These are phyloP conservation scores for Yponomeuta malinellus DNA, from an alignment of 2,888 invertebrate genomes.

Conservation along the genomic window DNA sequence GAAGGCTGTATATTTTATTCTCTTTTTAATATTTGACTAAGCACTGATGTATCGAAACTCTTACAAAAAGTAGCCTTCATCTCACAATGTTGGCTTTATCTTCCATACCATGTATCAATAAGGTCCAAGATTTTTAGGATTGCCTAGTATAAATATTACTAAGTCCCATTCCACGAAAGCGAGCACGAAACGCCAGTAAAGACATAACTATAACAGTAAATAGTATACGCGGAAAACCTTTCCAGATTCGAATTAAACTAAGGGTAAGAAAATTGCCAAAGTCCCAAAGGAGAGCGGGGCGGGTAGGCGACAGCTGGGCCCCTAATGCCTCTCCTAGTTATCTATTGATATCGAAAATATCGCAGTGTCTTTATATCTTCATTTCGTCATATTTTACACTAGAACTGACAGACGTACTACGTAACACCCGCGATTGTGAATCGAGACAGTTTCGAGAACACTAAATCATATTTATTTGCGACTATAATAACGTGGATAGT, in stretches of 20 bases:
- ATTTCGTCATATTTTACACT: conserved; percentile 7
- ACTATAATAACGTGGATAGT: neutral
- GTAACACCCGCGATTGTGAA: neutral
- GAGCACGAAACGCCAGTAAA: conserved; percentile 56
- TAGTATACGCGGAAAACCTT: conserved; percentile 62
- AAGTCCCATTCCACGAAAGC: neutral
- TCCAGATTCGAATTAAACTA: conserved; percentile 69
- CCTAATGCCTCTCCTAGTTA: conserved; percentile 70
- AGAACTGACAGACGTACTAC: conserved; percentile 1
- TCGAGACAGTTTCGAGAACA: neutral
- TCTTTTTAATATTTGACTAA: neutral
- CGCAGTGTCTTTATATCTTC: conserved; percentile 13
- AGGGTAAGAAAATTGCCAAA: conserved; percentile 71
- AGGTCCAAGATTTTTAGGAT: neutral
- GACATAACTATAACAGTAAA: conserved; percentile 75
- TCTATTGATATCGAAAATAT: conserved; percentile 31
- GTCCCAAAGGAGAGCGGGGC: conserved; percentile 58
- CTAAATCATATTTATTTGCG: neutral
- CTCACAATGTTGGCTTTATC: too few relatives aligned
- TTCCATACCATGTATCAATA: too few relatives aligned
- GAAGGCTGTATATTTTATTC: conserved; percentile 53
- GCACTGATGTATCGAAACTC: too few relatives aligned
- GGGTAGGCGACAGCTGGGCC: conserved; percentile 59
- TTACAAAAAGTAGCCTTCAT: too few relatives aligned
- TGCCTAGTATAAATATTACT: conserved; percentile 1